These are phyloP conservation scores for Pomatostomus ruficeps DNA, from an alignment of 2,113 vertebrate species.

Conservation along the genomic window DNA sequence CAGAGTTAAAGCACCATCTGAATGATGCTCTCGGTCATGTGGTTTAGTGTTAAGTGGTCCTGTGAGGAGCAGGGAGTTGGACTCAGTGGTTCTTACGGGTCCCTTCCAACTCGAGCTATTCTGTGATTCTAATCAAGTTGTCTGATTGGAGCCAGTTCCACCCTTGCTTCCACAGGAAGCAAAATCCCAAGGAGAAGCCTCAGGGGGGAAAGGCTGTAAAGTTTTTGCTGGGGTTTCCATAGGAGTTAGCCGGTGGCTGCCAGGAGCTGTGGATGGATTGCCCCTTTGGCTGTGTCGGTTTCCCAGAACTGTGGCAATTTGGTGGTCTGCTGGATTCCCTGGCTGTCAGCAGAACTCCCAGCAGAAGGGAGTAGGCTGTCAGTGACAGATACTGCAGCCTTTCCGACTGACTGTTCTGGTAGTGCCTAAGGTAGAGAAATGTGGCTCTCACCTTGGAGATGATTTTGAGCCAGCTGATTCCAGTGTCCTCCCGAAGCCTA, in stretches of 20 bases:
- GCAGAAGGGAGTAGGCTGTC: not conserved
- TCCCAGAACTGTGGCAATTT: not conserved
- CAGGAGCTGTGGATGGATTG: not conserved
- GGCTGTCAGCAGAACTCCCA: not conserved
- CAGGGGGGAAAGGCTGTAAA: not conserved
- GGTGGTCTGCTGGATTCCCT: not conserved
- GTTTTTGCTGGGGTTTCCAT: not conserved
- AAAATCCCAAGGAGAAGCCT: not conserved
- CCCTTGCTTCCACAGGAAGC: not conserved
- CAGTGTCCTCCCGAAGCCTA: not conserved
- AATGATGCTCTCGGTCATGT: not conserved
- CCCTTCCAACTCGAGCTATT: not conserved
- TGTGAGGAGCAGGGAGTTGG: not conserved
- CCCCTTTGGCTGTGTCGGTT: not conserved
- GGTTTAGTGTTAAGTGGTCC: not conserved
- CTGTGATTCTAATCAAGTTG: not conserved
- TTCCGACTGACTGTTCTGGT: not conserved
- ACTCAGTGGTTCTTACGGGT: not conserved
- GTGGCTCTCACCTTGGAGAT: not conserved
- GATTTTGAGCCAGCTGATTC: not conserved
- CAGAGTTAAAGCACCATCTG: not conserved
- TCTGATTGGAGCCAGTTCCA: not conserved
- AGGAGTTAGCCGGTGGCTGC: not conserved
- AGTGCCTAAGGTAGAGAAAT: not conserved
- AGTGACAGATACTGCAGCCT: not conserved